phyloP scores from a whole-genome alignment of 2,888 invertebrate species.

The Agrochola litura region DNA sequence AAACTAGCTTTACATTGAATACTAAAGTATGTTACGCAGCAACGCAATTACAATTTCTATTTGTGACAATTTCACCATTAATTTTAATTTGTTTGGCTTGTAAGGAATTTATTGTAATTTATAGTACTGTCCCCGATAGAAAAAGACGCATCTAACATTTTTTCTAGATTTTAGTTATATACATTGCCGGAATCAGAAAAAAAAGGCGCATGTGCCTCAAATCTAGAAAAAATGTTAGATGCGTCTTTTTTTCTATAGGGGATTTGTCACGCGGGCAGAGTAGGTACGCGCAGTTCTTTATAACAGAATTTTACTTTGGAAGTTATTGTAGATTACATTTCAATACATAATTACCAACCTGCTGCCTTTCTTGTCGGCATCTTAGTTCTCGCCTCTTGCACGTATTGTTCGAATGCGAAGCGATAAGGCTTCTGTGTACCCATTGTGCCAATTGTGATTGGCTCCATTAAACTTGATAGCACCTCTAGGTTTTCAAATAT shows the following conservation, averaged over 20 bases:
- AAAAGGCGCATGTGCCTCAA: too few relatives aligned
- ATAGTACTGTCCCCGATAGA: too few relatives aligned
- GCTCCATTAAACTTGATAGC: slow-evolving; percentile 82
- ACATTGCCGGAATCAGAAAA: too few relatives aligned
- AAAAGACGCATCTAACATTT: too few relatives aligned
- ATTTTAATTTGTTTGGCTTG: slow-evolving; percentile 30
- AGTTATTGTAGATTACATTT: background rate
- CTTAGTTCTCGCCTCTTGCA: slow-evolving; percentile 86
- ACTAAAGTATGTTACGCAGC: slow-evolving; percentile 51
- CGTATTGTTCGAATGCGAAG: slow-evolving; percentile 86
- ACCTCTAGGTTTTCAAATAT: slow-evolving; percentile 86
- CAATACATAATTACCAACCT: slow-evolving; percentile 70
- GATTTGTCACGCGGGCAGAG: too few relatives aligned
- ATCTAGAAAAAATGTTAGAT: too few relatives aligned
- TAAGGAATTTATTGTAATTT: slow-evolving; percentile 8
- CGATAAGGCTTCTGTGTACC: slow-evolving; percentile 87
- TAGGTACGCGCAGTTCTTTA: background rate
- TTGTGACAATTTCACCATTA: slow-evolving; percentile 36
- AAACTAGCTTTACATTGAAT: slow-evolving; percentile 52
- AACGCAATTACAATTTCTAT: slow-evolving; percentile 33
- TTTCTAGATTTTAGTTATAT: too few relatives aligned
- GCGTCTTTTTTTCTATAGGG: too few relatives aligned
- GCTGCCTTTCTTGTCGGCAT: slow-evolving; percentile 87
- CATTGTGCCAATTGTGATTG: slow-evolving; percentile 85
- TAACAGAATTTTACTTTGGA: background rate